phyloP scores from a whole-genome alignment of 2,888 invertebrate genomes.

The Tuta absoluta region DNA sequence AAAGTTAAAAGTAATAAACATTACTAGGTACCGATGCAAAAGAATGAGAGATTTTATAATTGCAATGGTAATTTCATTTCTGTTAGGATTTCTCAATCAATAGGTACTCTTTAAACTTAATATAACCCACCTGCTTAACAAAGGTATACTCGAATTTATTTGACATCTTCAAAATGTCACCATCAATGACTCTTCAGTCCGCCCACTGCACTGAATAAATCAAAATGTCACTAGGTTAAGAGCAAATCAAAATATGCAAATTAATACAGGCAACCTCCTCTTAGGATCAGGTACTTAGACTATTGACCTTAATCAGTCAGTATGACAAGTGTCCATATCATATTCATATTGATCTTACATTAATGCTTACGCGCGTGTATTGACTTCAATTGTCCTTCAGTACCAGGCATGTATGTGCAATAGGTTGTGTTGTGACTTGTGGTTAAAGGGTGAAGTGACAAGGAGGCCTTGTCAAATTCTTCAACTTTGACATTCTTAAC shows the following conservation, averaged over 20 bases:
- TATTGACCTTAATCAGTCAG: conserved; percentile 15
- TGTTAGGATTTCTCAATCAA: no score
- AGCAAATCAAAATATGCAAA: background rate
- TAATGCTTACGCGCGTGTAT: background rate
- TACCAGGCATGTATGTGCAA: background rate
- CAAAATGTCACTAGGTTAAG: background rate
- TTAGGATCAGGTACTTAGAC: background rate
- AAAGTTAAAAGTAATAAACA: no score
- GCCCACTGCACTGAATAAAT: background rate
- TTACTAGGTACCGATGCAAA: no score
- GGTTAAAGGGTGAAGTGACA: conserved; percentile 12
- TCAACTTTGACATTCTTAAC: conserved; percentile 57
- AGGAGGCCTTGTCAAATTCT: conserved; percentile 45
- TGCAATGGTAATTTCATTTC: no score
- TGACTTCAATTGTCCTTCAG: background rate
- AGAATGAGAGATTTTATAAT: no score
- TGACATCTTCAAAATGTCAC: background rate
- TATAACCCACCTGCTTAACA: no score
- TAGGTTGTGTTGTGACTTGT: no score
- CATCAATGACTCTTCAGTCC: background rate
- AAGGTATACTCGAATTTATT: no score
- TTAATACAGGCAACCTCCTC: no score
- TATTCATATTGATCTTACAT: background rate
- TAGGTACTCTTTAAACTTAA: no score
- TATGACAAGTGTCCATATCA: conserved; percentile 20